These are phyloP conservation scores for Temnothorax nylanderi DNA, from an alignment of 1,140 invertebrate genomes.

Conservation along the genomic window DNA sequence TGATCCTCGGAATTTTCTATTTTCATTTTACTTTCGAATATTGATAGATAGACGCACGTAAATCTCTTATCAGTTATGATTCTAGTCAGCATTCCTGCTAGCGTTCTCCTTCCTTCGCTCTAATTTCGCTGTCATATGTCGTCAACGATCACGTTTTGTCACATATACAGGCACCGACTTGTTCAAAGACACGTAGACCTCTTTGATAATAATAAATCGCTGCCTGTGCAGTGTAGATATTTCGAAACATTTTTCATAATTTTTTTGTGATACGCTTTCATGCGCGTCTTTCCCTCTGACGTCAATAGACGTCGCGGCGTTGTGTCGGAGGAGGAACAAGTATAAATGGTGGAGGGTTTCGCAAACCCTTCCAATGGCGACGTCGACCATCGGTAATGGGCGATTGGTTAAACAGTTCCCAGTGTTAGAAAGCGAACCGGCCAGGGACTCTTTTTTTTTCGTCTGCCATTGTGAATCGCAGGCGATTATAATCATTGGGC, in stretches of 20 bases:
- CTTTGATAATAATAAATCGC: slow-evolving; percentile 1
- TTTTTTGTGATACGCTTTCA: not conserved
- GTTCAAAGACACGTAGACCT: not conserved
- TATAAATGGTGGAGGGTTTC: slow-evolving; percentile 63
- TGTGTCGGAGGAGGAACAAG: slow-evolving; percentile 19
- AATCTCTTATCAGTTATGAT: slow-evolving; percentile 11
- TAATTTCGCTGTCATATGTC: not conserved
- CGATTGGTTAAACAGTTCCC: slow-evolving; percentile 69
- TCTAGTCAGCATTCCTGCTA: not conserved
- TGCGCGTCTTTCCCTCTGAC: not conserved
- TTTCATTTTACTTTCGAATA: slow-evolving; percentile 3
- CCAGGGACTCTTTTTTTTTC: slow-evolving; percentile 27
- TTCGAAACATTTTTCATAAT: not conserved
- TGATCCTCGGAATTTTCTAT: not conserved
- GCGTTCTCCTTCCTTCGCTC: not conserved
- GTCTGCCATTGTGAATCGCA: slow-evolving; percentile 59
- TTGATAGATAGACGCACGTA: not conserved
- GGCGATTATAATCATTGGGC: not conserved
- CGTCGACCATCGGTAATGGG: slow-evolving; percentile 56
- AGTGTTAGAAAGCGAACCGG: slow-evolving; percentile 66
- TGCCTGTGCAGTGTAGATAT: not conserved
- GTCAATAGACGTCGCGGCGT: slow-evolving; percentile 17
- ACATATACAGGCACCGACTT: not conserved
- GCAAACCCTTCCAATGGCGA: slow-evolving; percentile 64
- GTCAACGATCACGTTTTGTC: not conserved